These are phyloP conservation scores for Allobates femoralis DNA, from an alignment of 2,797 vertebrate species.

Conservation along the genomic window DNA sequence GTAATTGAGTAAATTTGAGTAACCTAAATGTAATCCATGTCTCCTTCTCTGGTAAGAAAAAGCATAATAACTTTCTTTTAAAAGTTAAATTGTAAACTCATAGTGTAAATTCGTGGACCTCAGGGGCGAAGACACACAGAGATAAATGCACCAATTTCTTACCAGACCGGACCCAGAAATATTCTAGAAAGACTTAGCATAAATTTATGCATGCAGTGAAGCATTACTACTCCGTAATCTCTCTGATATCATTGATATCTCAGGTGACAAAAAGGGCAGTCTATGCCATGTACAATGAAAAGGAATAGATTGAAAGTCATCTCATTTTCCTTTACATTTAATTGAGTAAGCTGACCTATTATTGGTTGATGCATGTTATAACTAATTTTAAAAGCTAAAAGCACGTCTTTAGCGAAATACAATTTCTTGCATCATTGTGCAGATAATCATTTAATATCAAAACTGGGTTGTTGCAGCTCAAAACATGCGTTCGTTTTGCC, in stretches of 20 bases:
- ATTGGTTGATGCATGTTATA: constrained; percentile 5
- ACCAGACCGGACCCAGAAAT: not conserved
- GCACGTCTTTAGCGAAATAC: constrained; percentile 27
- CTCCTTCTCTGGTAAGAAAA: too few species aligned
- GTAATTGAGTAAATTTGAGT: too few species aligned
- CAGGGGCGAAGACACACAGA: not conserved
- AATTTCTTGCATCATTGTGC: constrained; percentile 41
- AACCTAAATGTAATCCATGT: too few species aligned
- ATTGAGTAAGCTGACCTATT: constrained; percentile 15
- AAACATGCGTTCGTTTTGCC: constrained; percentile 13
- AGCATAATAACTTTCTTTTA: not conserved
- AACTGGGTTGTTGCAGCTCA: not conserved
- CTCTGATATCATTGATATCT: not conserved
- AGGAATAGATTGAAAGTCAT: not conserved
- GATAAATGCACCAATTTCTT: constrained; percentile 2
- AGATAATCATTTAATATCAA: constrained; percentile 28
- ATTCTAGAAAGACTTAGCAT: not conserved
- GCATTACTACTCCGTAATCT: not conserved
- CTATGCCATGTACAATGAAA: not conserved
- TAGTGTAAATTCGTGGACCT: too few species aligned
- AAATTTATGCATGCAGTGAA: constrained; percentile 20
- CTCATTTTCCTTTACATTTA: constrained; percentile 15
- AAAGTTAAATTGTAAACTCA: not conserved
- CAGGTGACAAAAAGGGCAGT: not conserved
- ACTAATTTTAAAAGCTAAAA: constrained; percentile 18